Percentiles rank a stretch among this genome's conserved stretches.
Evolutionary conservation across 2,797 vertebrate species (phyloP).

Genomic region (Alca torda): DNA sequence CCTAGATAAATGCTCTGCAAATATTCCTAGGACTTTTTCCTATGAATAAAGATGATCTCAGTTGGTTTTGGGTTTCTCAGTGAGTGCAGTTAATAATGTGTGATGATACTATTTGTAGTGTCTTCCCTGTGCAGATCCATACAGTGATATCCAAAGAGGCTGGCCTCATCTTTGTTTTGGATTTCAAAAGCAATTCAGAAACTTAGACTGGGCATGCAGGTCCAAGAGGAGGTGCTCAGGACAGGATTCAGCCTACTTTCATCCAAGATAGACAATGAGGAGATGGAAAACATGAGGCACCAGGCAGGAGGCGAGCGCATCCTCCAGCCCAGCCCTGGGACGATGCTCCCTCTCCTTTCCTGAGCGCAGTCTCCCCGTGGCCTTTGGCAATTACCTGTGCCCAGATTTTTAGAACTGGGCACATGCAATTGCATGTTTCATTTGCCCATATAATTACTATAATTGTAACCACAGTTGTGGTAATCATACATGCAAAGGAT

Average conservation of each 20-base stretch:
- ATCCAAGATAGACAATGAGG: background rate
- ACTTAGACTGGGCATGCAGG: background rate
- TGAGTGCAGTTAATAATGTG: constrained; percentile 25
- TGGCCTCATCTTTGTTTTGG: background rate
- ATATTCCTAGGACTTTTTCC: background rate
- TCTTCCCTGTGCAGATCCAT: background rate
- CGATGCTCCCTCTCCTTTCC: background rate
- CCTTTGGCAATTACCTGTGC: background rate
- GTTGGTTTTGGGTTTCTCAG: constrained; percentile 7
- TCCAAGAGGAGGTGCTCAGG: background rate
- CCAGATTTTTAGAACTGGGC: background rate
- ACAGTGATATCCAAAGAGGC: background rate
- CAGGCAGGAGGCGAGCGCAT: fast-evolving
- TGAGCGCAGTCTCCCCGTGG: background rate
- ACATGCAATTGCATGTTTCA: background rate
- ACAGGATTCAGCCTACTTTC: background rate
- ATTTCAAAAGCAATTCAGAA: background rate
- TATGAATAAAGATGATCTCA: constrained; percentile 34
- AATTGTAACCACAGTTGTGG: constrained; percentile 7
- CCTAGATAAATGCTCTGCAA: background rate
- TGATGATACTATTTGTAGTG: constrained; percentile 1
- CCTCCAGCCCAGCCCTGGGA: background rate
- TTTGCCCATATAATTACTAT: background rate
- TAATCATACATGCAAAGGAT: background rate
- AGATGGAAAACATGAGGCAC: background rate